A percentile compares a stretch with the other conserved stretches of the same genome.
These are phyloP conservation scores for Sula dactylatra DNA, from an alignment of 2,113 vertebrate species.

Conservation along the genomic window DNA sequence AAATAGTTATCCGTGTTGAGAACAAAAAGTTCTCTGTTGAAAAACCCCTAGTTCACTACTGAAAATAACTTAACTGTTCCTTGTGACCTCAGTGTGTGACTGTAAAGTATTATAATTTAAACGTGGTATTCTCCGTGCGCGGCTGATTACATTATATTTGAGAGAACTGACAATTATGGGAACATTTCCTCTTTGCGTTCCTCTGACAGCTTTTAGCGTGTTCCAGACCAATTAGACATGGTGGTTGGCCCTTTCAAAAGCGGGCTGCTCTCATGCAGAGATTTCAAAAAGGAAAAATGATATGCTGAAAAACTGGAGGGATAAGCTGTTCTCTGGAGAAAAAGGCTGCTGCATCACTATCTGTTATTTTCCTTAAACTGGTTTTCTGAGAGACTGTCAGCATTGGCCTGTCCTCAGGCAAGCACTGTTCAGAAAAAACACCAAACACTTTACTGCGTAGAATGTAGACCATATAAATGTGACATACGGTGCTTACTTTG, in stretches of 20 bases:
- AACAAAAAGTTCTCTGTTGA: neutral
- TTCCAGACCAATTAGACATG: neutral
- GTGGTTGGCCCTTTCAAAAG: neutral
- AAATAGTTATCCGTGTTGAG: neutral
- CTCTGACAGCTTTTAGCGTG: neutral
- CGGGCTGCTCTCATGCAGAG: neutral
- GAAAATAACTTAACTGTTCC: neutral
- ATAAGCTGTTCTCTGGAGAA: neutral
- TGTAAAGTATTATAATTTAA: neutral
- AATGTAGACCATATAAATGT: too few species aligned
- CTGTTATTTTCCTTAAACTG: neutral
- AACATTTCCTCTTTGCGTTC: neutral
- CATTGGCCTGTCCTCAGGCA: neutral
- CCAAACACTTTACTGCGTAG: neutral
- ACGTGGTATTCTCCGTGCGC: neutral
- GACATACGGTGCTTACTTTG: neutral
- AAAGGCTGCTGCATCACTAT: neutral
- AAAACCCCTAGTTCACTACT: neutral
- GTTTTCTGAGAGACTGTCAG: neutral
- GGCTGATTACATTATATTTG: neutral
- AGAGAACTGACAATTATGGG: neutral
- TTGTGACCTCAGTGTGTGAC: neutral
- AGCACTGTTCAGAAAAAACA: neutral
- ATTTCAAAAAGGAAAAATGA: neutral
- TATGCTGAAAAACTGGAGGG: neutral